Percentiles rank a stretch among this genome's conserved stretches.
Conservation (phyloP, 1,140 invertebrate species). For the Pentalonia nigronervosa region DNA sequence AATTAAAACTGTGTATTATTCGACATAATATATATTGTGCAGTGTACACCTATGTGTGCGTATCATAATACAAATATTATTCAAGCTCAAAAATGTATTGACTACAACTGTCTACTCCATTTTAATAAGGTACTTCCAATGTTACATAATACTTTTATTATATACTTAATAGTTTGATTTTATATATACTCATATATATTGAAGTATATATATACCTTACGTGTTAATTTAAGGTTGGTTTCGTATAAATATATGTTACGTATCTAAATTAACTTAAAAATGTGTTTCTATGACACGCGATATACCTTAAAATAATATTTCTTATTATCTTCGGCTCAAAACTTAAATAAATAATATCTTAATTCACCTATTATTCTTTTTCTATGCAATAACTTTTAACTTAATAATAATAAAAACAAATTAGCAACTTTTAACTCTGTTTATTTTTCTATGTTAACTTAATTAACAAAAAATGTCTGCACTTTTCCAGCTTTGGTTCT, state of each 20-base stretch:
- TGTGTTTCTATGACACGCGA: not conserved
- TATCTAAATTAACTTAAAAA: not conserved
- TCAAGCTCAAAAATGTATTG: not conserved
- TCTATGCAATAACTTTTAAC: not conserved
- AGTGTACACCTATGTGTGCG: not conserved
- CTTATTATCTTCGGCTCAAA: no score
- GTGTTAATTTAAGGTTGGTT: not conserved
- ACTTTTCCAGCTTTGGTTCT: not conserved
- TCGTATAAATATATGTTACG: not conserved
- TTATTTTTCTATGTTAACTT: not conserved
- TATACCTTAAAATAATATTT: not conserved
- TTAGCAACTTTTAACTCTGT: no score
- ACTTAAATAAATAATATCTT: no score
- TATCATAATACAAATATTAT: not conserved
- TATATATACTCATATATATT: not conserved
- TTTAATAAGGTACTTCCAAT: not conserved
- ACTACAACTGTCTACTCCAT: not conserved
- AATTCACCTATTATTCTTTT: not conserved
- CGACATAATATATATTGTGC: not conserved
- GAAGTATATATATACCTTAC: not conserved
- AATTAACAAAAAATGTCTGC: not conserved
- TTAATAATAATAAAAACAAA: no score
- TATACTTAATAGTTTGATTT: not conserved
- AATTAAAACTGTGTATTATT: conserved; percentile 18
- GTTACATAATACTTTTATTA: not conserved